Conservation (phyloP, 2,888 invertebrate genomes). For the Scaptomyza cyrtandrae region DNA sequence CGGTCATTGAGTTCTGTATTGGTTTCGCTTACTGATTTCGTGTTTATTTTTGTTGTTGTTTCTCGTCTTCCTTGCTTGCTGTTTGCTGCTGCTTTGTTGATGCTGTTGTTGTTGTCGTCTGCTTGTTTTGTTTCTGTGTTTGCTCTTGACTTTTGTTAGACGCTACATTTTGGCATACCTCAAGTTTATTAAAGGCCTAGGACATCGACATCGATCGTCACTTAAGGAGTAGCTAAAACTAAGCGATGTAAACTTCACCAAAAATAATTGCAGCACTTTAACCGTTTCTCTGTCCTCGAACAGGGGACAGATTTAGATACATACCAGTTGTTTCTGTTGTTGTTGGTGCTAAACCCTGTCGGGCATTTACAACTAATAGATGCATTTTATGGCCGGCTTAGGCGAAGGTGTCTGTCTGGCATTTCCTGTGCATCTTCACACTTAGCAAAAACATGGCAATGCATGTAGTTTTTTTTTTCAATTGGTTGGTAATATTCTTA, state of each 20-base stretch:
- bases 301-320: slow-evolving; percentile 44
- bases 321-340: slow-evolving; percentile 31
- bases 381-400: slow-evolving; percentile 51
- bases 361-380: slow-evolving; percentile 53
- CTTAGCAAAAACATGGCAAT: background rate
- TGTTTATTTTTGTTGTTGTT: slow-evolving; percentile 26
- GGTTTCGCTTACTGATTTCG: slow-evolving; percentile 34
- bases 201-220: slow-evolving; percentile 65
- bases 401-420: slow-evolving; percentile 56
- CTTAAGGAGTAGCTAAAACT: slow-evolving; percentile 32
- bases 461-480: background rate
- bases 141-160: slow-evolving; percentile 7
- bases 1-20: slow-evolving; percentile 27
- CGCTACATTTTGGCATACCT: slow-evolving; percentile 47
- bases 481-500: too few species aligned
- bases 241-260: slow-evolving; percentile 21
- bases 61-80: slow-evolving; percentile 20
- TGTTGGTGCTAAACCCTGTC: slow-evolving; percentile 18
- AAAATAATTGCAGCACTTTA: slow-evolving; percentile 64
- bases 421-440: slow-evolving; percentile 34
- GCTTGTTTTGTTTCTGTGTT: slow-evolving; percentile 22
- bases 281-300: slow-evolving; percentile 48
- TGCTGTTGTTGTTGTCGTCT: slow-evolving; percentile 16
- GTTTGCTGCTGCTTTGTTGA: slow-evolving; percentile 2
- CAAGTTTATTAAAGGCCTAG: slow-evolving; percentile 59